Base-by-base conservation (phyloP, 2,113 vertebrate genomes). In the rat (Rattus norvegicus) region DNA sequence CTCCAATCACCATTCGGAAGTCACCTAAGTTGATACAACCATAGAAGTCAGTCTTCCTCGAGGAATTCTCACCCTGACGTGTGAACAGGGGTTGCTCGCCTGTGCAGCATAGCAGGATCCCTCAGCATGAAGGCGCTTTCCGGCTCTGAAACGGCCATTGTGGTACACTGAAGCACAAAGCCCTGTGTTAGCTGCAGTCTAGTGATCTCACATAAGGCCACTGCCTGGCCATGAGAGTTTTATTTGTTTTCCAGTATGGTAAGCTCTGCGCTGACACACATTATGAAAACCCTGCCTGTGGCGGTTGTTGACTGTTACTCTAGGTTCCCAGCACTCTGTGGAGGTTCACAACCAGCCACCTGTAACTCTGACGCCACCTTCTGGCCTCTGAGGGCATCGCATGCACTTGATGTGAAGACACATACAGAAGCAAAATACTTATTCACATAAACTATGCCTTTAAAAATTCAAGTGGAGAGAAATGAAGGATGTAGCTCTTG, bases 1-100 rank as follows among this genome's bases (percentile, higher is more conserved):
- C 99, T 96, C 99, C 99, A 87, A 99, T 96, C 92, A 99, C 97
- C 99, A 99, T 99, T 93, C 99, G 98, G 97, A 99, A 99, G 98
- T 99, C 99, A 33, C 99, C 99, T 99, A 88, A 88, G 97, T 86
- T 93, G 86, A 93, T 97, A 97, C 13, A 93, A 98, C 94, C 65
- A 91, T 19, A 91, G 43, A 97, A 84, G 75, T 28, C 56, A 63
- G 81, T 91, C 73, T 91, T 61, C 52, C n/a, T 43, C 1, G 56
- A 56, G 43, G 28, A 84, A 89, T 52, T 16, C 83, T 56, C 19
- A 77, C 2, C 19, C 39, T 63, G 61, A 47, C 47, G 79, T 47
- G 14, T 1, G 33, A 85, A 36, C 76, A 16, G 0, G 1, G 54
- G 11, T 0, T 47, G 30, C 26, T 69, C 22, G 3, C 49, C 36